These are phyloP conservation scores for Crotalus helleri DNA, from an alignment of 2,113 vertebrate genomes.

Conservation along the genomic window DNA sequence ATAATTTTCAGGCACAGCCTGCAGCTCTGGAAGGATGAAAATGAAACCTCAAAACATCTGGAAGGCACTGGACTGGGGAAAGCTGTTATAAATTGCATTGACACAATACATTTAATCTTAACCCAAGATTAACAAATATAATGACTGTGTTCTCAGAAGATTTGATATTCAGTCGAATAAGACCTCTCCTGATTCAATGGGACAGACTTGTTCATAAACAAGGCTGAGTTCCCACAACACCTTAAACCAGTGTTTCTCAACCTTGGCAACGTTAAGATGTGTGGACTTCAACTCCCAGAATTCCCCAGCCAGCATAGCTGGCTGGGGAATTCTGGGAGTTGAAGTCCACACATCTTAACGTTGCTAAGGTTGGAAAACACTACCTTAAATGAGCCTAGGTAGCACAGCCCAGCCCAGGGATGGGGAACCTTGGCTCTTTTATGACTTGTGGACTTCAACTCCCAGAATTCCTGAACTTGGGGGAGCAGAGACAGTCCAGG, in stretches of 20 bases:
- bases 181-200: background rate
- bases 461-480: too few species aligned
- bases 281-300: too few species aligned
- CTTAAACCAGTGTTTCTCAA: background rate
- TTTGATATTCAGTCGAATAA: background rate
- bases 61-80: background rate
- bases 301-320: background rate
- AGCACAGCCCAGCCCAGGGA: background rate
- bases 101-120: background rate
- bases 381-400: background rate
- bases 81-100: background rate
- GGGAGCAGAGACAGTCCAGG: background rate
- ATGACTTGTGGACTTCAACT: too few species aligned
- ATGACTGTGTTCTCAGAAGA: background rate
- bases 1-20: background rate
- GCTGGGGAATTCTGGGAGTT: background rate
- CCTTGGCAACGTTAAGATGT: background rate
- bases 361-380: background rate
- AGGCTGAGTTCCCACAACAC: background rate
- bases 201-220: background rate
- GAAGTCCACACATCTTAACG: background rate
- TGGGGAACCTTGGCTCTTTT: too few species aligned
- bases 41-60: background rate
- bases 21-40: background rate
- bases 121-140: background rate